Conservation (phyloP, 2,888 invertebrate genomes). For the Coronaproctus castanopsis region DNA sequence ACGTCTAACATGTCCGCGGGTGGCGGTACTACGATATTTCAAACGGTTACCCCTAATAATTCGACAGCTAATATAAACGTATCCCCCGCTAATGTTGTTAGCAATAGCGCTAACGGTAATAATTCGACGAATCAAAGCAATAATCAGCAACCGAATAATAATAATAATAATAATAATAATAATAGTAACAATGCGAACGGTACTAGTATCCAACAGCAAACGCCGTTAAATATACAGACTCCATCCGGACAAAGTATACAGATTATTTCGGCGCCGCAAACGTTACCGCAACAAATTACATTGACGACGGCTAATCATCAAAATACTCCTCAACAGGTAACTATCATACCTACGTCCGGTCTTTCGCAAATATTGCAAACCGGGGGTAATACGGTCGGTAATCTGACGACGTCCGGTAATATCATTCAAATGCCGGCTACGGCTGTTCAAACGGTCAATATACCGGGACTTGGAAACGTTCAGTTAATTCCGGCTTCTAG, state of each 20-base stretch:
- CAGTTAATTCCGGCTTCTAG: constrained; percentile 55
- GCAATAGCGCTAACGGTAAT: background rate
- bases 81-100: background rate
- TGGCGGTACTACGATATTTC: background rate
- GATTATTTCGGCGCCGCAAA: constrained; percentile 13
- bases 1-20: background rate
- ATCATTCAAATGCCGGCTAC: constrained; percentile 22
- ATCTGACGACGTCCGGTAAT: constrained; percentile 17
- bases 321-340: constrained; percentile 42
- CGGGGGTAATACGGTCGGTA: constrained; percentile 15
- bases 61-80: constrained; percentile 11
- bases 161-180: background rate
- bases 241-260: constrained; percentile 15
- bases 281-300: constrained; percentile 9
- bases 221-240: constrained; percentile 13
- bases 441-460: constrained; percentile 37
- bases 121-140: background rate
- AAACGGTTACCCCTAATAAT: constrained; percentile 1
- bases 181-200: background rate
- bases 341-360: constrained; percentile 55
- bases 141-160: background rate
- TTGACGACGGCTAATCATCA: constrained; percentile 1
- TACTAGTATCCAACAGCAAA: constrained; percentile 6
- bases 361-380: constrained; percentile 27
- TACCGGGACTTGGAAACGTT: constrained; percentile 59